Conservation (phyloP, 2,797 vertebrate genomes). For the Australoheros facetus region DNA sequence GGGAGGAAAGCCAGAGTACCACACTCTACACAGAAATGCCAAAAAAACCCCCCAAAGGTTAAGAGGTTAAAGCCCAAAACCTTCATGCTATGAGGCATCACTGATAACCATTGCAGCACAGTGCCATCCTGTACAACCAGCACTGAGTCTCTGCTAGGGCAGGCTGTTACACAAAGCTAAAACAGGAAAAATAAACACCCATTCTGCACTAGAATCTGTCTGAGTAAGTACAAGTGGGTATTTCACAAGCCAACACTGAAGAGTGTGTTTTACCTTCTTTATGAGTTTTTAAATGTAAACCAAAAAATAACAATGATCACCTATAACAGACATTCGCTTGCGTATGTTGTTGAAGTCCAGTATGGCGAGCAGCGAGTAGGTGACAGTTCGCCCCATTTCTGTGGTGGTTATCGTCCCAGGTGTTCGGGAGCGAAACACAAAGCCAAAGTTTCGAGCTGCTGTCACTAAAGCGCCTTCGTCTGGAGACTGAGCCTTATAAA, state of each 20-base stretch:
- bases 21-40: background rate
- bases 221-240: background rate
- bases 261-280: background rate
- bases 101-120: background rate
- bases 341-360: conserved; percentile 96
- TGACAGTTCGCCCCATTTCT: conserved; percentile 85
- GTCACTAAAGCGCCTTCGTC: conserved; percentile 93
- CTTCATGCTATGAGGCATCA: background rate
- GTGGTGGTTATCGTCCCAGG: conserved; percentile 90
- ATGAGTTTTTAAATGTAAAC: background rate
- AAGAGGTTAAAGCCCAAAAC: background rate
- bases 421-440: conserved; percentile 91
- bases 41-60: accelerated
- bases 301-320: conserved; percentile 32
- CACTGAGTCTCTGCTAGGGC: background rate
- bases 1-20: background rate
- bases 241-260: background rate
- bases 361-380: conserved; percentile 92
- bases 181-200: background rate
- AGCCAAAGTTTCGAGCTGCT: conserved; percentile 92
- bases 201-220: background rate
- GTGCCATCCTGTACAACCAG: background rate
- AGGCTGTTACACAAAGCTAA: background rate
- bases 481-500: conserved; percentile 95
- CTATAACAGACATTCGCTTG: conserved; percentile 95